A percentile compares a stretch with the other conserved stretches of the same genome.
Evolutionary conservation across 2,797 vertebrate genomes (phyloP).

Genomic region (Aplochiton taeniatus): DNA sequence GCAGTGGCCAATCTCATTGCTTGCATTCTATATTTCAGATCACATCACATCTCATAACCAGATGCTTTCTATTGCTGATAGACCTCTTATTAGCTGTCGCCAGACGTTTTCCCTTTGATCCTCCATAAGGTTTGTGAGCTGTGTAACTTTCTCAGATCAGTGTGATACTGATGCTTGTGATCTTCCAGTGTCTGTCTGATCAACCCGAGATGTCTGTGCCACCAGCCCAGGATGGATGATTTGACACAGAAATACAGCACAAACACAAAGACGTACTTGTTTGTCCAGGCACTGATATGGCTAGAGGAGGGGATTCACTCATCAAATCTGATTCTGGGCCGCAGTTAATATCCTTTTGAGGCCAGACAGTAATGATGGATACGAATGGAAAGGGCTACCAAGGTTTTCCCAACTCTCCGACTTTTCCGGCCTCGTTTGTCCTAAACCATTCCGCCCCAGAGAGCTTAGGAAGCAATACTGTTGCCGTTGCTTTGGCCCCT

Average conservation of each 20-base stretch:
- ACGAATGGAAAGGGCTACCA: not conserved
- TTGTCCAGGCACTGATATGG: not conserved
- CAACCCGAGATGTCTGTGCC: constrained; percentile 1
- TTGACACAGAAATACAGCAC: not conserved
- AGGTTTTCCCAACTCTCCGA: not conserved
- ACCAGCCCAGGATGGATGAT: constrained; percentile 1
- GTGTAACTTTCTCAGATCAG: constrained; percentile 1
- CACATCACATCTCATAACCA: too few species aligned
- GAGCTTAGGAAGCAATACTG: constrained; percentile 45
- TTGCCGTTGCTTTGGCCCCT: constrained; percentile 33
- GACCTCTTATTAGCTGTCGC: too few species aligned
- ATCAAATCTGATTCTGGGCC: constrained; percentile 5
- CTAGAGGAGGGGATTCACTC: constrained; percentile 8
- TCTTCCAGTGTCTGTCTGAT: constrained; percentile 25
- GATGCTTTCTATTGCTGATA: too few species aligned
- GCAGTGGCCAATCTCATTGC: too few species aligned
- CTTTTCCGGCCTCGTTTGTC: not conserved
- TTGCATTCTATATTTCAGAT: too few species aligned
- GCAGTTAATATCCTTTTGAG: constrained; percentile 12
- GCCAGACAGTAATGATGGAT: not conserved
- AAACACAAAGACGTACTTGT: constrained; percentile 33
- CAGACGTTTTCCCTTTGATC: too few species aligned
- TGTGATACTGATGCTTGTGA: not conserved
- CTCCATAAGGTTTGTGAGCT: too few species aligned
- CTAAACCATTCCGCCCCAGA: not conserved